Base-by-base conservation (phyloP, 2,888 invertebrate genomes). In the Megalurothrips usitatus region DNA sequence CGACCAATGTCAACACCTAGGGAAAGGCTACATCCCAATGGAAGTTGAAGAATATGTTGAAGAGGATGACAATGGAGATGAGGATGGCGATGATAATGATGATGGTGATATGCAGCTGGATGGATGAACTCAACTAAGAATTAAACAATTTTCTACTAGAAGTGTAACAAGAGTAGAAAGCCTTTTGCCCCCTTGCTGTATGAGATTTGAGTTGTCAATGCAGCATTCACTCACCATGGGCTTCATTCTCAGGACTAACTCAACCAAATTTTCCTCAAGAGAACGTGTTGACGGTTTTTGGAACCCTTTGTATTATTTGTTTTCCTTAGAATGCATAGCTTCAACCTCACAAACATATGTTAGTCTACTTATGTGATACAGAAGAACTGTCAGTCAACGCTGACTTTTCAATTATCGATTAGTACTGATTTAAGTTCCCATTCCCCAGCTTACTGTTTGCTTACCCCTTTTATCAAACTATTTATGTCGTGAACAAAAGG, bases 221-320 rank as follows among this genome's bases (percentile, higher is more conserved):
- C 58, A 58, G n/a, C 17, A 58, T n/a, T 58, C 17, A n/a, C 17
- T n/a, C 58, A 19, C n/a, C 2, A 17, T 4, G 6, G 17, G 58
- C n/a, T 58, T n/a, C 11, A 58, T 52, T 52, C 12, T 10, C 6
- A 58, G 58, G 58, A 19, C 19, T 17, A 17, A 14, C 17, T 58
- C 6, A 58, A 58, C 12, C 12, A 58, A 58, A 58, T 58, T 17
- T 58, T n/a, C 58, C 58, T 58, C 52, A 12, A 52, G 3, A 9
- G 12, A 17, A 19, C 11, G 17, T 12, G n/a, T 58, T 58, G 8
- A 58, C 14, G n/a, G 58, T 17, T 19, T 10, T n/a, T 58, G n/a
- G 0, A 58, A n/a, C 17, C 58, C 82, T 52, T 80, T 81, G 19
- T 94, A 93, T 83, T 91, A 92, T 82, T 94, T 87, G 14, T 90